Evolutionary conservation across 2,888 invertebrate species (phyloP).

Genomic region (Lepas anatifera): DNA sequence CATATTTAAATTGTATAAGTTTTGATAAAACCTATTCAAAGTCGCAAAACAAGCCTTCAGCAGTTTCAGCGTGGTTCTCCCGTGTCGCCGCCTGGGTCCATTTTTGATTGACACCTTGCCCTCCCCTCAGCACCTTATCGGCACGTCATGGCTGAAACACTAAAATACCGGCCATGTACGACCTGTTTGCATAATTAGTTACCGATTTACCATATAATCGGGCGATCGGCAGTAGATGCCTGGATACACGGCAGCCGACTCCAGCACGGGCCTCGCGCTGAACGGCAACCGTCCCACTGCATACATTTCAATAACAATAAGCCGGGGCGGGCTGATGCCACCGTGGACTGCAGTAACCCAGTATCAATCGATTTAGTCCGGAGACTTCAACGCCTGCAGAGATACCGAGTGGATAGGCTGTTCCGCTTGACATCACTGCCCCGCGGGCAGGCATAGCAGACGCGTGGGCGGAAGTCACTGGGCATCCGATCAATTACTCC

Average conservation of each 20-base stretch:
- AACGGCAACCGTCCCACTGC: background rate
- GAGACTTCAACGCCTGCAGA: background rate
- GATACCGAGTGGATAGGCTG: background rate
- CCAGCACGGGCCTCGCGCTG: background rate
- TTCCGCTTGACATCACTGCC: background rate
- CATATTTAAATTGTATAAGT: no score
- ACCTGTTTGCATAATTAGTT: background rate
- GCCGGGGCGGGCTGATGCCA: background rate
- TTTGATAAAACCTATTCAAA: no score
- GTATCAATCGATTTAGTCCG: background rate
- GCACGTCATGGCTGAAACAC: no score
- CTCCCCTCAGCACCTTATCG: no score
- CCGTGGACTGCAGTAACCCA: background rate
- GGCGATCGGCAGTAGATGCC: background rate
- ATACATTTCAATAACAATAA: conserved; percentile 5
- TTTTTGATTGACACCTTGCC: no score
- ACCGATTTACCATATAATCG: background rate
- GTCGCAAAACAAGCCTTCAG: no score
- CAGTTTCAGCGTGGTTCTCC: no score
- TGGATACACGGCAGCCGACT: background rate
- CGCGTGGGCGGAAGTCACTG: no score
- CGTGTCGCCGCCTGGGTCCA: no score
- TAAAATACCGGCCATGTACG: background rate
- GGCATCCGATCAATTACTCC: no score
- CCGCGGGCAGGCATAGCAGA: background rate